These are phyloP conservation scores for Nibea albiflora DNA, from an alignment of 2,113 vertebrate species.

Conservation along the genomic window DNA sequence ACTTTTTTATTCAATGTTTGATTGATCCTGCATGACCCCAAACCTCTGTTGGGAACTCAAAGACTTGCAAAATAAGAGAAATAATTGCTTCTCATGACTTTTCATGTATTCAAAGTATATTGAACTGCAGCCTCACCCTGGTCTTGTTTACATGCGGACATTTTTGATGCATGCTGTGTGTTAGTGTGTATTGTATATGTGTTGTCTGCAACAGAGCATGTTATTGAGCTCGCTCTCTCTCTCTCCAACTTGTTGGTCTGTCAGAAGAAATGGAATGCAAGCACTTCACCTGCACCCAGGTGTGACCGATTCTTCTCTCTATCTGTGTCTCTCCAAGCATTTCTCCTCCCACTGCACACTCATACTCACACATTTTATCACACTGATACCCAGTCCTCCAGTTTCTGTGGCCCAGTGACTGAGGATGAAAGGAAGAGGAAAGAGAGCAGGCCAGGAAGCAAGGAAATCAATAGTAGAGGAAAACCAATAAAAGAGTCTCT, in stretches of 20 bases:
- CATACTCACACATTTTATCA: slow-evolving; percentile 55
- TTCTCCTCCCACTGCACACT: slow-evolving; percentile 37
- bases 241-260: slow-evolving; percentile 56
- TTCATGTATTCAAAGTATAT: background rate
- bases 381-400: slow-evolving; percentile 39
- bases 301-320: slow-evolving; percentile 67
- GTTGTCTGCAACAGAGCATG: slow-evolving; percentile 59
- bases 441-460: slow-evolving; percentile 28
- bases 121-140: background rate
- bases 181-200: slow-evolving; percentile 38
- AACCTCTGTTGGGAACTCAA: background rate
- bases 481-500: slow-evolving; percentile 48
- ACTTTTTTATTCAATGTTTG: no score
- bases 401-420: slow-evolving; percentile 47
- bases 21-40: background rate
- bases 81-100: background rate
- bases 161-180: slow-evolving; percentile 14
- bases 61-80: slow-evolving; percentile 7
- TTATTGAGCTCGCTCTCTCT: slow-evolving; percentile 56
- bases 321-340: slow-evolving; percentile 50
- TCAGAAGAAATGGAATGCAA: slow-evolving; percentile 67
- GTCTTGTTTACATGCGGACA: slow-evolving; percentile 7
- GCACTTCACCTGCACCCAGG: slow-evolving; percentile 62
- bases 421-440: slow-evolving; percentile 25
- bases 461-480: slow-evolving; percentile 57